A percentile compares a stretch with the other conserved stretches of the same genome.
Evolutionary conservation across 2,113 vertebrate genomes (phyloP).

Genomic region (Callorhinus ursinus): DNA sequence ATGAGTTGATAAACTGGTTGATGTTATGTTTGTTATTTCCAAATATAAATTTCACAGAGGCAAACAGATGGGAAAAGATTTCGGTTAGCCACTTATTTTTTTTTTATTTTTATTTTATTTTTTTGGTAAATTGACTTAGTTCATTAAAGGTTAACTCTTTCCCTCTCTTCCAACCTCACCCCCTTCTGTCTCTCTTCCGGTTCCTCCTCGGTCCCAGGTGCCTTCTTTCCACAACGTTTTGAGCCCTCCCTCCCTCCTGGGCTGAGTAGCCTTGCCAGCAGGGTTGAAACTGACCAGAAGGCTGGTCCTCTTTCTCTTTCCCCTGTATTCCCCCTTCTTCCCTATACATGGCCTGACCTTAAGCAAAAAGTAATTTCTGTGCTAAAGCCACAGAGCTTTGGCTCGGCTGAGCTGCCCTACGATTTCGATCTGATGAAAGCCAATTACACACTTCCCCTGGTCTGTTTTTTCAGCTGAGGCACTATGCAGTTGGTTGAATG

Average conservation of each 20-base stretch:
- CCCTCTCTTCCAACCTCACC: neutral
- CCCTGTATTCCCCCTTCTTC: neutral
- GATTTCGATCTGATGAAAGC: constrained; percentile 60
- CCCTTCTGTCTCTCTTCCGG: neutral
- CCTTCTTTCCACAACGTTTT: neutral
- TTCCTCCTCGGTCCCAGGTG: neutral
- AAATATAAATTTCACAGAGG: neutral
- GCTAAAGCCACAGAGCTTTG: neutral
- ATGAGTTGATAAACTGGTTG: neutral
- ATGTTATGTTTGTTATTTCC: neutral
- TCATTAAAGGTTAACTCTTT: neutral
- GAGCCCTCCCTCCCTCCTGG: neutral
- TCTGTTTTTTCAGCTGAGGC: constrained; percentile 74
- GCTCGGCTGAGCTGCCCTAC: neutral
- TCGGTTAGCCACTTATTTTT: neutral
- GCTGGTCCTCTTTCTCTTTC: neutral
- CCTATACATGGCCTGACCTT: neutral
- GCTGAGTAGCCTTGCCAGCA: neutral
- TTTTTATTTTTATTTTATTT: neutral
- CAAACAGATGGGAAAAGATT: neutral
- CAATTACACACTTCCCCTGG: constrained; percentile 54
- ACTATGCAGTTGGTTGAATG: constrained; percentile 61
- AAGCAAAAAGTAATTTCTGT: constrained; percentile 52
- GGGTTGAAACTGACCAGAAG: neutral
- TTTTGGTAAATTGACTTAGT: neutral